These are phyloP conservation scores for Morbakka virulenta DNA, from an alignment of 30 jellyfish, hydroid and myxozoan genomes.

Conservation along the genomic window DNA sequence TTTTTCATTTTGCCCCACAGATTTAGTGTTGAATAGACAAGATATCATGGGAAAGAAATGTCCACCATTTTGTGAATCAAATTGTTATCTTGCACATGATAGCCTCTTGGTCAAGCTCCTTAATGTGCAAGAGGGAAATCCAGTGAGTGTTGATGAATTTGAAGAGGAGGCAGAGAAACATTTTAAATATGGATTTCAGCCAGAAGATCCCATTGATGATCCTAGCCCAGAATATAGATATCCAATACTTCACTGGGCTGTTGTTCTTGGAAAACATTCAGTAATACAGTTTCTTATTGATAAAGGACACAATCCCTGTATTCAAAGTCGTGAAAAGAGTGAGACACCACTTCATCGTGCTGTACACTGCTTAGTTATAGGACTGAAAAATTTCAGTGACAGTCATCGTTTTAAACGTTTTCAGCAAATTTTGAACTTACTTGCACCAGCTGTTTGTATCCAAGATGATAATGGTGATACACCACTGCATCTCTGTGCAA, in stretches of 20 bases:
- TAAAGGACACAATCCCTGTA: slow-evolving; percentile 24
- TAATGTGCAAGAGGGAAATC: slow-evolving; percentile 18
- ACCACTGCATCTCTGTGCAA: slow-evolving; percentile 80
- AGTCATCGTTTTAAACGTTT: neutral
- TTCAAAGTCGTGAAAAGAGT: slow-evolving; percentile 40
- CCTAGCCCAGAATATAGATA: slow-evolving; percentile 42
- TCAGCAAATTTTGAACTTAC: slow-evolving; percentile 4
- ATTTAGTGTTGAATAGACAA: too few relatives aligned
- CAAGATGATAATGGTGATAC: slow-evolving; percentile 66
- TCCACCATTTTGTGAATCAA: slow-evolving; percentile 61
- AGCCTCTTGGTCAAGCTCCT: slow-evolving; percentile 17
- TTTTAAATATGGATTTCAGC: neutral
- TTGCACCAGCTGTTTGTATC: slow-evolving; percentile 40
- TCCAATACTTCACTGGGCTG: slow-evolving; percentile 85
- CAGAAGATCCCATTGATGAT: slow-evolving; percentile 54
- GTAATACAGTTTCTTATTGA: slow-evolving; percentile 43
- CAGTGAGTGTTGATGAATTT: slow-evolving; percentile 16
- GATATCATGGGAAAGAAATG: slow-evolving; percentile 43
- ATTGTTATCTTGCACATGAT: slow-evolving; percentile 43
- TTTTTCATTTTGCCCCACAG: too few relatives aligned
- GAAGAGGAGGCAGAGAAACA: neutral
- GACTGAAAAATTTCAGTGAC: neutral
- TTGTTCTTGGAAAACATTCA: slow-evolving; percentile 64
- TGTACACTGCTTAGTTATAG: slow-evolving; percentile 19
- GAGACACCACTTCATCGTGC: slow-evolving; percentile 74